A percentile compares a stretch with the other conserved stretches of the same genome.
These are phyloP conservation scores for Pandemis cinnamomeana DNA, from an alignment of 2,888 invertebrate genomes.

Conservation along the genomic window DNA sequence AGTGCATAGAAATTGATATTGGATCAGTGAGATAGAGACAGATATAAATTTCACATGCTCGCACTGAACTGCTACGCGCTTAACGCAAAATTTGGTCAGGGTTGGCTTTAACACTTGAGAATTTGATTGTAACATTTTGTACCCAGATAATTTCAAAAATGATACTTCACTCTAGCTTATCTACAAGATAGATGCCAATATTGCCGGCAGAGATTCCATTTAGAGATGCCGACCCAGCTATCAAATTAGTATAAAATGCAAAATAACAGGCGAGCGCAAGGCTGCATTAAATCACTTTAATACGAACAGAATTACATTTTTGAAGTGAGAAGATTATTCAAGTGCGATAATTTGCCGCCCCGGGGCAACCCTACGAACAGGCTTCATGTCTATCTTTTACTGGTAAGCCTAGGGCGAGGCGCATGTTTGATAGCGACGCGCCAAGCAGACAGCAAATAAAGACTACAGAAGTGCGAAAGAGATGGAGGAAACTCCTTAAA, in stretches of 20 bases:
- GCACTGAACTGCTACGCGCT: constrained; percentile 40
- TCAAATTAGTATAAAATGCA: constrained; percentile 34
- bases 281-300: constrained; percentile 67
- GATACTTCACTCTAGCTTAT: neutral
- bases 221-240: constrained; percentile 44
- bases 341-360: constrained; percentile 63
- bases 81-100: constrained; percentile 53
- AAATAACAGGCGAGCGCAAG: constrained; percentile 56
- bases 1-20: constrained; percentile 62
- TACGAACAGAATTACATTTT: constrained; percentile 62
- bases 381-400: constrained; percentile 81
- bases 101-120: constrained; percentile 48
- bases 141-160: neutral
- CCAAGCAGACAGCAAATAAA: constrained; percentile 64
- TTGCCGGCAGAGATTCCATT: constrained; percentile 43
- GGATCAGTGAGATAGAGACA: constrained; percentile 64
- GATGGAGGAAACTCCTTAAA: constrained; percentile 73
- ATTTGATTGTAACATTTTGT: neutral
- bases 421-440: constrained; percentile 72
- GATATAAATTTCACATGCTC: constrained; percentile 63
- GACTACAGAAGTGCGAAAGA: constrained; percentile 58
- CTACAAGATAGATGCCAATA: constrained; percentile 24
- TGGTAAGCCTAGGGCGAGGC: constrained; percentile 82
- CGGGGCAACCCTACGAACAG: constrained; percentile 70
- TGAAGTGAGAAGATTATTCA: constrained; percentile 67